Percentiles rank a stretch among this genome's conserved stretches.
These are phyloP conservation scores for Belonocnema kinseyi DNA, from an alignment of 1,140 invertebrate genomes.

Conservation along the genomic window DNA sequence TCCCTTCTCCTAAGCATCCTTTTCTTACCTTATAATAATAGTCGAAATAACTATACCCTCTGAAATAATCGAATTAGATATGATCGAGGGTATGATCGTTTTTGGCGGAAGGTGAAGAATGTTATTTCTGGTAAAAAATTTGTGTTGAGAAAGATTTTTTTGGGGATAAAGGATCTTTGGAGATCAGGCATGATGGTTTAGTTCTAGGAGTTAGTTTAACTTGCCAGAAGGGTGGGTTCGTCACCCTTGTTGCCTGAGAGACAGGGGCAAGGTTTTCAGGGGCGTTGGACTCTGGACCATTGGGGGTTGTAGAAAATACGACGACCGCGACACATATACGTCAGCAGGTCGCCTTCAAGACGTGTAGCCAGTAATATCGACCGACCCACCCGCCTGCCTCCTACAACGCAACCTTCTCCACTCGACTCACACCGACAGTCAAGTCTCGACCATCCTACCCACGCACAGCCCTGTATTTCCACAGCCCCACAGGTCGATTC, in stretches of 20 bases:
- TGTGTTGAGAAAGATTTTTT: background rate
- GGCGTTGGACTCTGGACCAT: constrained; percentile 8
- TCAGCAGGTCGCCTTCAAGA: constrained; percentile 58
- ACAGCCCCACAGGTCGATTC: constrained; percentile 1
- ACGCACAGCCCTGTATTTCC: constrained; percentile 23
- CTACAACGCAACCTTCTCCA: constrained; percentile 49
- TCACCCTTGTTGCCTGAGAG: constrained; percentile 1
- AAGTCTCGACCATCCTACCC: constrained; percentile 49
- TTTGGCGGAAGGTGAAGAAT: background rate
- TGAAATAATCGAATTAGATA: no score
- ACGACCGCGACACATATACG: constrained; percentile 42
- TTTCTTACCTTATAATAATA: no score
- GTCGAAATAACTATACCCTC: no score
- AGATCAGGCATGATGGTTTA: constrained; percentile 20
- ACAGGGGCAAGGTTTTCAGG: constrained; percentile 3
- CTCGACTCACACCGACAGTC: constrained; percentile 53
- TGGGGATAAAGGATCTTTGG: constrained; percentile 1
- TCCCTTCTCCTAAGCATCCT: no score
- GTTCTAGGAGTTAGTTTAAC: constrained; percentile 17
- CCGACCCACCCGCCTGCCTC: constrained; percentile 45
- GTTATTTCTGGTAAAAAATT: background rate
- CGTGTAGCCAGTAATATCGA: constrained; percentile 57
- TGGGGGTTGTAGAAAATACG: constrained; percentile 34
- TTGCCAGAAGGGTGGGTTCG: constrained; percentile 19
- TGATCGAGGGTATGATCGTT: no score